Conservation (phyloP, 2,888 invertebrate genomes). For the Acleris literana region DNA sequence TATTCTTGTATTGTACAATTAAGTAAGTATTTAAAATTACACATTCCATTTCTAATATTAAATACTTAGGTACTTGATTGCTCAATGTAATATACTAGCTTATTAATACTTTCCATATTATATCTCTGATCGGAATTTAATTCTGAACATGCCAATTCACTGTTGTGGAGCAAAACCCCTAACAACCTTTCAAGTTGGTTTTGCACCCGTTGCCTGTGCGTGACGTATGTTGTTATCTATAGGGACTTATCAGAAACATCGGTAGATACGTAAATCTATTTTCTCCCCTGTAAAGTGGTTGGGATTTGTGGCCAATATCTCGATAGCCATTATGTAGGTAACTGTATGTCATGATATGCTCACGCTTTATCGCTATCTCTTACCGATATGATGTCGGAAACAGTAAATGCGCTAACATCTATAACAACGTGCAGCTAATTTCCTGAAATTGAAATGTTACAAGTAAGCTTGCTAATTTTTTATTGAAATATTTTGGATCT, state of each 20-base stretch:
- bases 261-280: constrained; percentile 16
- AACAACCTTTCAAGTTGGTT: constrained; percentile 4
- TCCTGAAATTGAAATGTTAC: too few species aligned
- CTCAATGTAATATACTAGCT: too few species aligned
- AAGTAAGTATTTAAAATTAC: too few species aligned
- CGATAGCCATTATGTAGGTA: constrained; percentile 13
- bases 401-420: background rate
- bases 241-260: constrained; percentile 2
- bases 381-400: constrained; percentile 14
- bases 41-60: too few species aligned
- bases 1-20: too few species aligned
- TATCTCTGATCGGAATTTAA: constrained; percentile 1
- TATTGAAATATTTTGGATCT: too few species aligned
- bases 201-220: constrained; percentile 5
- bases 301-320: constrained; percentile 19
- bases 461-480: too few species aligned
- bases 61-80: too few species aligned
- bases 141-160: background rate
- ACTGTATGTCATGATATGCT: constrained; percentile 8
- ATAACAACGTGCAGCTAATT: too few species aligned
- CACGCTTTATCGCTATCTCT: constrained; percentile 7
- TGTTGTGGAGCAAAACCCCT: background rate
- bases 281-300: constrained; percentile 16
- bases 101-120: background rate
- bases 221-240: constrained; percentile 25